phyloP scores from a whole-genome alignment of 2,888 invertebrate genomes.

The Andrena praecox region DNA sequence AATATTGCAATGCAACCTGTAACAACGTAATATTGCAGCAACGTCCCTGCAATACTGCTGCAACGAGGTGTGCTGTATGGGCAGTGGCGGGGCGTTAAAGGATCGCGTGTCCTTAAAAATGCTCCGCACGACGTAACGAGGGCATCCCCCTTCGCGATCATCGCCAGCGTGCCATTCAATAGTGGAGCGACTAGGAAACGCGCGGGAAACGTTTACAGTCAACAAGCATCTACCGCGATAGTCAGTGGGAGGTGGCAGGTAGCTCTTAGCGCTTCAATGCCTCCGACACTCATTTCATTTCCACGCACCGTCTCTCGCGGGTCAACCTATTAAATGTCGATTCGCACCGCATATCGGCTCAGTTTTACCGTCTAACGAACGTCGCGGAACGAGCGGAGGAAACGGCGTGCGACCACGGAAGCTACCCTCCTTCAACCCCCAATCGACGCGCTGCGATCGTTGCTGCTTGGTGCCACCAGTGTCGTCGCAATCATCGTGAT shows the following conservation, averaged over 20 bases:
- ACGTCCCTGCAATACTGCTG: too few species aligned
- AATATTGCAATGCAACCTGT: too few species aligned
- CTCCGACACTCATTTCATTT: constrained; percentile 77
- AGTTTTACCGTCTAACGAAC: background rate
- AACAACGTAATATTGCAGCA: too few species aligned
- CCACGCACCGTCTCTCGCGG: constrained; percentile 74
- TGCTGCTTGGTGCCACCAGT: background rate
- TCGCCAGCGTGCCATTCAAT: constrained; percentile 27
- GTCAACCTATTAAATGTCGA: constrained; percentile 63
- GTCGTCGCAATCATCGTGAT: too few species aligned
- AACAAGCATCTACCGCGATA: constrained; percentile 44
- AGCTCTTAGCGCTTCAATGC: constrained; percentile 76
- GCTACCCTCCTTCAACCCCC: background rate
- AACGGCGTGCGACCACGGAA: background rate
- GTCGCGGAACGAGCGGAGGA: background rate
- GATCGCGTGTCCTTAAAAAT: constrained; percentile 27
- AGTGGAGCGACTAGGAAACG: constrained; percentile 49
- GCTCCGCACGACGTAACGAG: constrained; percentile 10
- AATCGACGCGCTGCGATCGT: background rate
- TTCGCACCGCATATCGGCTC: constrained; percentile 8
- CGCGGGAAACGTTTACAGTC: constrained; percentile 23
- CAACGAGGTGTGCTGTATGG: too few species aligned
- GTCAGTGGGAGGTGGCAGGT: constrained; percentile 80
- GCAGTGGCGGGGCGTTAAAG: constrained; percentile 2
- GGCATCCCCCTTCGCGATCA: constrained; percentile 38